Conservation (phyloP, 2,888 invertebrate genomes). For the Phasia obesa region DNA sequence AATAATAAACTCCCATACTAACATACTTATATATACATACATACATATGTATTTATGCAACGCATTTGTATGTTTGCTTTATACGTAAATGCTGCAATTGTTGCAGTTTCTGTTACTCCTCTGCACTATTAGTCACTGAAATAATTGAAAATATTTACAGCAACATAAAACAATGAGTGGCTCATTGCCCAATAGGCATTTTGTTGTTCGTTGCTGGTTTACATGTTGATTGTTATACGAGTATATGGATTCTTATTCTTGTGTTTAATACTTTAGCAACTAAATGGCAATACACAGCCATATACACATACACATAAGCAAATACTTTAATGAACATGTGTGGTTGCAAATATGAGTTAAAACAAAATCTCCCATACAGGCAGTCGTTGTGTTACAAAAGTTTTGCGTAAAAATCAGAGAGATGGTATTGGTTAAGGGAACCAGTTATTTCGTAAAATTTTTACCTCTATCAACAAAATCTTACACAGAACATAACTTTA, state of each 20-base stretch:
- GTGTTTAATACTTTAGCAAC: neutral
- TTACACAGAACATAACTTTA: no score
- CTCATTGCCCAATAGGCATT: constrained; percentile 62
- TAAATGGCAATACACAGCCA: neutral
- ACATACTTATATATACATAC: neutral
- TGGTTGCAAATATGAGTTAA: neutral
- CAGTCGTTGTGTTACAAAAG: neutral
- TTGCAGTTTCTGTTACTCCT: neutral
- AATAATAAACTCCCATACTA: neutral
- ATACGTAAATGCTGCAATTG: constrained; percentile 21
- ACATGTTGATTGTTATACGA: constrained; percentile 14
- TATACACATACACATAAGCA: neutral
- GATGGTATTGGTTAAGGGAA: neutral
- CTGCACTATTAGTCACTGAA: constrained; percentile 41
- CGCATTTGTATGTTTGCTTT: neutral
- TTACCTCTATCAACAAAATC: no score
- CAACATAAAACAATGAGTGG: constrained; percentile 37
- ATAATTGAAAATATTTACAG: constrained; percentile 60
- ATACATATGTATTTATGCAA: neutral
- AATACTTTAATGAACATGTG: no score
- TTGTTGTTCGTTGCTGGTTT: constrained; percentile 16
- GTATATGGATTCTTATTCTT: constrained; percentile 42
- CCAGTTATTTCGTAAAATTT: neutral
- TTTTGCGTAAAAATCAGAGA: neutral
- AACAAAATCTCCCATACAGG: neutral